Percentiles rank a stretch among this genome's conserved stretches.
Conservation (phyloP, 1,140 invertebrate genomes). For the Asobara japonica region DNA sequence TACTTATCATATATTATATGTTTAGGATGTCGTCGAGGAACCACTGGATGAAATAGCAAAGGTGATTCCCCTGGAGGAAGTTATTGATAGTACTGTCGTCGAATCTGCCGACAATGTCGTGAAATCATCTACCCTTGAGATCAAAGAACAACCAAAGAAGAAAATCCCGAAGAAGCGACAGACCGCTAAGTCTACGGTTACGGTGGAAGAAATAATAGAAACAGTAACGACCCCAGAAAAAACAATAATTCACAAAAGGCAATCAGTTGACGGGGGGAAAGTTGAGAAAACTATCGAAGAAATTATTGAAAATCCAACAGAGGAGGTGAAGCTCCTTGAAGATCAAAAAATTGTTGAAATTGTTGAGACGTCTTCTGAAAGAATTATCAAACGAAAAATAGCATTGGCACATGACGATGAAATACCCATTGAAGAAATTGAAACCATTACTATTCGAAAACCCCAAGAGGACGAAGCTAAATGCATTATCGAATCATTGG, state of each 20-base stretch:
- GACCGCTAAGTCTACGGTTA: constrained; percentile 28
- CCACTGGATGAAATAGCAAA: constrained; percentile 27
- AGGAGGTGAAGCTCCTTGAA: constrained; percentile 33
- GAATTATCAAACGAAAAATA: constrained; percentile 38
- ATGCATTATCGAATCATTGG: constrained; percentile 24
- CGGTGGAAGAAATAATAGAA: constrained; percentile 36
- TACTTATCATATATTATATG: not conserved
- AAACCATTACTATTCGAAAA: constrained; percentile 23
- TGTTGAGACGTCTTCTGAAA: constrained; percentile 31
- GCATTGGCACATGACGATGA: constrained; percentile 40
- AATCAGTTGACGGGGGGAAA: not conserved
- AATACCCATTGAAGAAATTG: constrained; percentile 24
- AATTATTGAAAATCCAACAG: constrained; percentile 31
- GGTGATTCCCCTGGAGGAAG: too few species aligned
- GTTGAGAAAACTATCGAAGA: constrained; percentile 10
- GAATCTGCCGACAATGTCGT: too few species aligned
- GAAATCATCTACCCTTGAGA: too few species aligned
- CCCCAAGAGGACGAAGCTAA: constrained; percentile 12
- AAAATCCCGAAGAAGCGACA: constrained; percentile 29
- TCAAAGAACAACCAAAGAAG: too few species aligned
- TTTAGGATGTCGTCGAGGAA: constrained; percentile 40
- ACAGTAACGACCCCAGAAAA: constrained; percentile 22
- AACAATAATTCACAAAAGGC: not conserved
- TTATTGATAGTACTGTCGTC: too few species aligned
- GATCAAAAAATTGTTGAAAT: constrained; percentile 39